Evolutionary conservation across 92 coral and sea anemone genomes (phyloP).

Genomic region (Ricordea florida): DNA sequence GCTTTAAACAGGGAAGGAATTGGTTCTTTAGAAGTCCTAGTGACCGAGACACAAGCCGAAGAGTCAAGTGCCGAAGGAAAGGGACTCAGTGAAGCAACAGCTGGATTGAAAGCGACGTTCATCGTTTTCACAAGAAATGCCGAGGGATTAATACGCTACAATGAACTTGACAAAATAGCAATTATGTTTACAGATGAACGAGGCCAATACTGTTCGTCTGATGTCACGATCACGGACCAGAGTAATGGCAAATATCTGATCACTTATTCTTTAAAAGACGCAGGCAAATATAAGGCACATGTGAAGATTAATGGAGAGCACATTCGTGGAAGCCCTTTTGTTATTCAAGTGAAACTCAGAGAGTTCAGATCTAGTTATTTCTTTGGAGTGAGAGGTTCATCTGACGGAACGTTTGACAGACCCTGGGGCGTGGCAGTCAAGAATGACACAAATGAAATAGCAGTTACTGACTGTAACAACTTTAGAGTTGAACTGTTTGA

Average conservation of each 20-base stretch:
- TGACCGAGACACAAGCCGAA: not conserved
- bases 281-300: not conserved
- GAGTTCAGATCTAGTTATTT: constrained; percentile 10
- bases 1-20: not conserved
- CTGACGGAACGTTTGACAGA: not conserved
- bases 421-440: constrained; percentile 28
- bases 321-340: constrained; percentile 27
- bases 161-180: not conserved
- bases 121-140: not conserved
- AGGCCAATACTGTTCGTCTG: constrained; percentile 1
- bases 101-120: not conserved
- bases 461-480: not conserved
- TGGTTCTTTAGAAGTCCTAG: not conserved
- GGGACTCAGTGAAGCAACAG: not conserved
- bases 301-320: constrained; percentile 14
- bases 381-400: not conserved
- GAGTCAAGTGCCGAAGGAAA: not conserved
- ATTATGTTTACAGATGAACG: not conserved
- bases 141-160: not conserved
- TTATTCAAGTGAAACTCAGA: constrained; percentile 34
- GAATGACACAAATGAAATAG: constrained; percentile 3
- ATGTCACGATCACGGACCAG: not conserved
- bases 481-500: constrained; percentile 9
- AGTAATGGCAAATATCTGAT: constrained; percentile 20
- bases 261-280: constrained; percentile 11